Conservation (phyloP, 2,113 vertebrate genomes). For the Drymodes brunneopygia region DNA sequence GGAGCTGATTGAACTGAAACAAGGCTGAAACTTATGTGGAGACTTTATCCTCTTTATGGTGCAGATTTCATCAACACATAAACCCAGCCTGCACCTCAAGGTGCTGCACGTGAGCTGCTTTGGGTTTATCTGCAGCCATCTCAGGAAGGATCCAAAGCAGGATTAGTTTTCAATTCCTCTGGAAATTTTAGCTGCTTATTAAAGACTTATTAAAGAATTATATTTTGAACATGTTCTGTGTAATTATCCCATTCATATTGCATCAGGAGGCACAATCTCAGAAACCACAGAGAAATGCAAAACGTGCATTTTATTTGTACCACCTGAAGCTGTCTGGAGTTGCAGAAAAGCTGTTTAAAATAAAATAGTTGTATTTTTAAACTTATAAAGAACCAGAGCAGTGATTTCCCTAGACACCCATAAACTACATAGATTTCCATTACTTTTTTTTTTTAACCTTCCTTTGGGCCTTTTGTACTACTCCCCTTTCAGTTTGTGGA, state of each 20-base stretch:
- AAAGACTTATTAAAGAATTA: not conserved
- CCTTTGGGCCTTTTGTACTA: conserved; percentile 5
- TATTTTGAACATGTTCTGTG: not conserved
- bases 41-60: not conserved
- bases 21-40: not conserved
- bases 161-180: not conserved
- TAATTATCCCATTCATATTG: not conserved
- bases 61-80: not conserved
- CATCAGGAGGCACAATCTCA: not conserved
- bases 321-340: not conserved
- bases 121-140: not conserved
- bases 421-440: conserved; percentile 1
- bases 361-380: not conserved
- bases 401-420: conserved; percentile 27
- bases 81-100: fast-evolving
- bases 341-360: conserved; percentile 1
- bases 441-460: conserved; percentile 39
- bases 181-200: not conserved
- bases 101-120: not conserved
- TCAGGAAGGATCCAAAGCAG: not conserved
- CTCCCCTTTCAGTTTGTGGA: not conserved
- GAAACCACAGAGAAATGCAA: not conserved
- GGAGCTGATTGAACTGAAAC: not conserved
- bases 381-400: not conserved
- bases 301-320: not conserved